Percentiles rank a stretch among this genome's conserved stretches.
Conservation (phyloP, 2,113 vertebrate genomes). For the Dryoscopus gambensis region DNA sequence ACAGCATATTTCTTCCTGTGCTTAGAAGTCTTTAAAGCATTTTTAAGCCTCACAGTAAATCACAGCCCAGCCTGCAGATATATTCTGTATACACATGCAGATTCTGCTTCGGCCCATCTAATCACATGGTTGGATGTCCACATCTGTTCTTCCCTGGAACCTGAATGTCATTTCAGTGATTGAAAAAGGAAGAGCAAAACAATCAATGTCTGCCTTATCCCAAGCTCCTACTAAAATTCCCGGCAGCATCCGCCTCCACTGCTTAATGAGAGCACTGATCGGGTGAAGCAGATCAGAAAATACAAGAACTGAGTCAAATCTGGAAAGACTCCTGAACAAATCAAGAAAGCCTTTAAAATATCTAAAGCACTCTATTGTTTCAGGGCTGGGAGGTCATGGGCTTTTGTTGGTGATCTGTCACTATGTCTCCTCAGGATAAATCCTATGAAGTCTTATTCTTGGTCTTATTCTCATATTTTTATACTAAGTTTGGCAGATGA, state of each 20-base stretch:
- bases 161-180: background rate
- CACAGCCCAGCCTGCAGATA: conserved; percentile 55
- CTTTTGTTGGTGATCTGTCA: background rate
- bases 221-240: background rate
- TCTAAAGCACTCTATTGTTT: background rate
- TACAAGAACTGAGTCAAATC: background rate
- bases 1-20: conserved; percentile 67
- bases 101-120: conserved; percentile 26
- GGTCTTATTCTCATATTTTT: background rate
- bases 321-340: background rate
- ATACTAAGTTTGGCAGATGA: background rate
- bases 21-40: conserved; percentile 62
- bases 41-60: conserved; percentile 50
- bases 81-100: conserved; percentile 26
- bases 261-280: background rate
- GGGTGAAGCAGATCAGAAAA: background rate
- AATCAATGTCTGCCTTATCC: background rate
- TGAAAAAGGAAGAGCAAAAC: background rate
- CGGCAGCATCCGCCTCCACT: background rate
- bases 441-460: background rate
- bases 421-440: background rate
- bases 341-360: background rate
- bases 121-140: background rate
- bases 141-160: conserved; percentile 53
- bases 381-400: background rate